A percentile compares a stretch with the other conserved stretches of the same genome.
Conservation (phyloP, 2,888 invertebrate species). For the Protodeltote pygarga region DNA sequence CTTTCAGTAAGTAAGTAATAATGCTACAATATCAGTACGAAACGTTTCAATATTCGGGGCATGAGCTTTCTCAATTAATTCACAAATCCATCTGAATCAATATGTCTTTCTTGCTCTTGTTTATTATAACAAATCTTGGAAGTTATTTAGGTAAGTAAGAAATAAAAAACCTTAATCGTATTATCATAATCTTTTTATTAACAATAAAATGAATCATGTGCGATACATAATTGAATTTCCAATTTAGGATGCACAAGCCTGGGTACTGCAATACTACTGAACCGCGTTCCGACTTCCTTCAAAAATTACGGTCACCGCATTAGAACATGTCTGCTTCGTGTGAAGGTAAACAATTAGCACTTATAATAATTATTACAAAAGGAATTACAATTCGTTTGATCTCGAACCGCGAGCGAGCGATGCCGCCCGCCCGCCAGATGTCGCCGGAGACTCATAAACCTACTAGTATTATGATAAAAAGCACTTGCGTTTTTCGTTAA, state of each 20-base stretch:
- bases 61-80: slow-evolving; percentile 13
- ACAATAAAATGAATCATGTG: slow-evolving; percentile 86
- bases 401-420: slow-evolving; percentile 38
- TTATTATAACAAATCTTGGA: not conserved
- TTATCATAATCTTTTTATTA: slow-evolving; percentile 85
- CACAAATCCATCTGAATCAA: slow-evolving; percentile 15
- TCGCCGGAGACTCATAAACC: slow-evolving; percentile 57
- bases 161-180: slow-evolving; percentile 60
- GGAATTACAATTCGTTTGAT: slow-evolving; percentile 60
- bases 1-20: too few species aligned
- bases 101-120: not conserved
- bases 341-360: slow-evolving; percentile 64
- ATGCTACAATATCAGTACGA: slow-evolving; percentile 1
- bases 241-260: slow-evolving; percentile 79
- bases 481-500: slow-evolving; percentile 77
- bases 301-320: slow-evolving; percentile 47
- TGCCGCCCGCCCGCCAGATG: slow-evolving; percentile 38
- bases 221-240: slow-evolving; percentile 82
- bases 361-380: slow-evolving; percentile 67
- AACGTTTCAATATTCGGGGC: slow-evolving; percentile 2
- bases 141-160: slow-evolving; percentile 7
- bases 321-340: slow-evolving; percentile 49
- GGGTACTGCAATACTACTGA: slow-evolving; percentile 65
- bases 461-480: slow-evolving; percentile 76
- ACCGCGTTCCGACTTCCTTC: slow-evolving; percentile 57